Evolutionary conservation across 2,888 invertebrate genomes (phyloP).

Genomic region (Digitonthophagus gazella): DNA sequence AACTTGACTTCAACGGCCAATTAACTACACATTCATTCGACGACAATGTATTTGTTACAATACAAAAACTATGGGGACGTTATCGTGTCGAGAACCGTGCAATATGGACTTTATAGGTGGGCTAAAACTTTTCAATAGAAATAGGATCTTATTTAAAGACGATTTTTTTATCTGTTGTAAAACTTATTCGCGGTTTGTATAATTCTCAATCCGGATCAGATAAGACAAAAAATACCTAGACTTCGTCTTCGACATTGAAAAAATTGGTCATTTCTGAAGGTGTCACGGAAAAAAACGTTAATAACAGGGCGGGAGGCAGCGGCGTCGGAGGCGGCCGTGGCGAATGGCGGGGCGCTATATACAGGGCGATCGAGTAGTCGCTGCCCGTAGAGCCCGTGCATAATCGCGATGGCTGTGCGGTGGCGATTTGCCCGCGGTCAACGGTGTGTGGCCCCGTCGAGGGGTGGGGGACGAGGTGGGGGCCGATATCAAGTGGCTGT

Average conservation of each 20-base stretch:
- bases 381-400: constrained; percentile 37
- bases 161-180: background rate
- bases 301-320: constrained; percentile 2
- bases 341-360: constrained; percentile 37
- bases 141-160: background rate
- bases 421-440: constrained; percentile 43
- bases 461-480: constrained; percentile 39
- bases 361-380: constrained; percentile 18
- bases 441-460: constrained; percentile 35
- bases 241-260: background rate
- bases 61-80: constrained; percentile 27
- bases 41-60: constrained; percentile 36
- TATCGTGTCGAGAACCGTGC: constrained; percentile 30
- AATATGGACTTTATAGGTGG: constrained; percentile 27
- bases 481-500: constrained; percentile 52
- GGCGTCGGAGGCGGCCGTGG: constrained; percentile 20
- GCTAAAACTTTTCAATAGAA: background rate
- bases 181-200: no score
- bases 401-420: constrained; percentile 44
- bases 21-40: constrained; percentile 39
- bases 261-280: background rate
- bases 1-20: constrained; percentile 36
- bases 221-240: background rate
- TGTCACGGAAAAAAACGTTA: constrained; percentile 12
- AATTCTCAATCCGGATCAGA: no score